Conservation (phyloP, 2,113 vertebrate species). For the Rhineura floridana region DNA sequence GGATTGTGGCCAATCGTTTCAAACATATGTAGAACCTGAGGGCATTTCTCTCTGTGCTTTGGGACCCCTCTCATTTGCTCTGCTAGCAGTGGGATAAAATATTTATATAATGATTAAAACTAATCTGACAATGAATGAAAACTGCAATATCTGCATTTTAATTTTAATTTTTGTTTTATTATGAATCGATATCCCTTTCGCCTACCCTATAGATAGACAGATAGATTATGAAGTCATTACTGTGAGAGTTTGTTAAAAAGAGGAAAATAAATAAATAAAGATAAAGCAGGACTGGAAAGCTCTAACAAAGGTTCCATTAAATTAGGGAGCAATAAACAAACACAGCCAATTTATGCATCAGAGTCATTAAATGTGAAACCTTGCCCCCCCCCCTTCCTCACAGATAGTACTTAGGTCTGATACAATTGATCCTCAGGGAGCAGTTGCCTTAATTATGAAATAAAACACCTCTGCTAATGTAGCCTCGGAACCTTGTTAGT, state of each 20-base stretch:
- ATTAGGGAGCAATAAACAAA: conserved; percentile 76
- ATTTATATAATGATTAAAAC: conserved; percentile 69
- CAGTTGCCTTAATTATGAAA: conserved; percentile 77
- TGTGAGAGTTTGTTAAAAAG: neutral
- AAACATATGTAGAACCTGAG: neutral
- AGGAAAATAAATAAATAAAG: neutral
- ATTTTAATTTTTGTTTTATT: conserved; percentile 52
- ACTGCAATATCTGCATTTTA: conserved; percentile 57
- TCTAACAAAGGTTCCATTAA: conserved; percentile 74
- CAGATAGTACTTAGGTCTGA: conserved; percentile 61
- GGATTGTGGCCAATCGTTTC: neutral
- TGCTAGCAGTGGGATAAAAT: conserved; percentile 63
- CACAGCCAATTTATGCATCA: conserved; percentile 67
- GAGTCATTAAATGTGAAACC: conserved; percentile 66
- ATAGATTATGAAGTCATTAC: conserved; percentile 53
- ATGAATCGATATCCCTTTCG: conserved; percentile 46
- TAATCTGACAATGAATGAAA: conserved; percentile 71
- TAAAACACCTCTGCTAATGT: conserved; percentile 73
- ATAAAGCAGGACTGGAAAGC: conserved; percentile 39
- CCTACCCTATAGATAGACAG: conserved; percentile 17
- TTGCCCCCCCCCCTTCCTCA: conserved; percentile 44
- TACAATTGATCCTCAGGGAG: conserved; percentile 66
- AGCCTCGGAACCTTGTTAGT: conserved; percentile 61
- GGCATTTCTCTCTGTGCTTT: conserved; percentile 25
- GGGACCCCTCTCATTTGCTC: conserved; percentile 31